These are phyloP conservation scores for Lottia gigantea DNA, from an alignment of 2,888 invertebrate species.

Conservation along the genomic window DNA sequence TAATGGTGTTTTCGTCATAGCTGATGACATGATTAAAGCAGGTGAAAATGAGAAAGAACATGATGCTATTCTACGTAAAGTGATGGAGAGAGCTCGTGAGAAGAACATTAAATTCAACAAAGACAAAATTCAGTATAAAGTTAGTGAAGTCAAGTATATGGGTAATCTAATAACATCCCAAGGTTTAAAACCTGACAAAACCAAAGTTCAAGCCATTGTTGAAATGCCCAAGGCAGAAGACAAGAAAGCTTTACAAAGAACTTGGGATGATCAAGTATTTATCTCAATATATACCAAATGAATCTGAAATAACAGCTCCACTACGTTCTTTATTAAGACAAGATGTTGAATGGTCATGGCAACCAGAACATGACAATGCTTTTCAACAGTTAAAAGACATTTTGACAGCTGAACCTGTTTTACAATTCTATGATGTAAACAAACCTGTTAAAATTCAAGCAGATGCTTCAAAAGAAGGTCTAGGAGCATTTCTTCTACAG, in stretches of 20 bases:
- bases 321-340: too few relatives aligned
- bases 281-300: slow-evolving; percentile 29
- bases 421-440: too few relatives aligned
- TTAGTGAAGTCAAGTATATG: slow-evolving; percentile 15
- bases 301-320: too few relatives aligned
- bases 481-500: too few relatives aligned
- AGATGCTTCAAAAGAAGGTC: too few relatives aligned
- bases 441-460: too few relatives aligned
- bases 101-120: slow-evolving; percentile 11
- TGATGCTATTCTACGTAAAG: neutral
- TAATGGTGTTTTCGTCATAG: slow-evolving; percentile 9
- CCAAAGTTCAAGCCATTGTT: slow-evolving; percentile 18
- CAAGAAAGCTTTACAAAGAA: slow-evolving; percentile 22
- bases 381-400: too few relatives aligned
- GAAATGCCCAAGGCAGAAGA: slow-evolving; percentile 24
- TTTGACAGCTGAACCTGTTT: too few relatives aligned
- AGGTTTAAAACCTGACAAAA: slow-evolving; percentile 4
- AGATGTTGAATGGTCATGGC: too few relatives aligned
- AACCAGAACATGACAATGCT: too few relatives aligned
- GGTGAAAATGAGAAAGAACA: slow-evolving; percentile 11
- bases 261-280: slow-evolving; percentile 30
- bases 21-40: neutral
- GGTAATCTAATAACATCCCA: neutral
- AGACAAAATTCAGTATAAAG: neutral
- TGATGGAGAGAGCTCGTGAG: slow-evolving; percentile 10